phyloP scores from a whole-genome alignment of 2,888 invertebrate genomes.

The Scaptomyza tumidula region DNA sequence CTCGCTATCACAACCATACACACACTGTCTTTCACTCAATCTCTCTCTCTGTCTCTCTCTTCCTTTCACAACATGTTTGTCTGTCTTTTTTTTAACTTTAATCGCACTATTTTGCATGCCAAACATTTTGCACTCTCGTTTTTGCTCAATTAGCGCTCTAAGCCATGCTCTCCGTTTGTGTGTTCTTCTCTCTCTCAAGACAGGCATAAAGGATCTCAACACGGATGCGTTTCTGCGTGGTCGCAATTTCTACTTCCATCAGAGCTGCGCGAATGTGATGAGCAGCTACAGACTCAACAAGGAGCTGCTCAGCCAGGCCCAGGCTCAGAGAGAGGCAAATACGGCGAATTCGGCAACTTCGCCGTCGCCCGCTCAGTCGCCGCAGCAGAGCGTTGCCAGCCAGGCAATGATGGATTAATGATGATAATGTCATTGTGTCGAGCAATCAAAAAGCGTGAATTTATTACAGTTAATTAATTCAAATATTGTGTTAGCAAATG shows the following conservation, averaged over 20 bases:
- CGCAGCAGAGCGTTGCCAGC: conserved; percentile 68
- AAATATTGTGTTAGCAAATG: conserved; percentile 71
- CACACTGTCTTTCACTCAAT: conserved; percentile 4
- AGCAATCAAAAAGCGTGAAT: conserved; percentile 75
- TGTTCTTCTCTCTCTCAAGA: conserved; percentile 72
- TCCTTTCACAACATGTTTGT: conserved; percentile 6
- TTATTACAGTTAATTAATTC: conserved; percentile 75
- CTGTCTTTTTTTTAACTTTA: background rate
- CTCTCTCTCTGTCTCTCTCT: conserved; percentile 4
- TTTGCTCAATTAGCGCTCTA: conserved; percentile 11
- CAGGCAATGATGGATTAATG: conserved; percentile 61
- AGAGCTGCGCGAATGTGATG: conserved; percentile 84
- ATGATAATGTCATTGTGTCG: conserved; percentile 21
- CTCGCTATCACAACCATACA: conserved; percentile 13
- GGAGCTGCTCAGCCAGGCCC: conserved; percentile 81
- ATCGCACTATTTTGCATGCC: conserved; percentile 38
- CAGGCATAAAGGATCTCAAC: conserved; percentile 84
- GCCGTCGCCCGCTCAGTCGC: conserved; percentile 75
- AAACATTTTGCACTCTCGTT: conserved; percentile 3
- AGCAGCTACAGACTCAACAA: conserved; percentile 83
- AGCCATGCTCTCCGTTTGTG: conserved; percentile 38
- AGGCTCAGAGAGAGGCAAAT: conserved; percentile 59
- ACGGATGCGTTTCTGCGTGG: conserved; percentile 84
- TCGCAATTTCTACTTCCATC: conserved; percentile 83
- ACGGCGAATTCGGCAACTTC: conserved; percentile 59